Evolutionary conservation across 2,888 invertebrate genomes (phyloP), one percentile per base, ranked within the genome.

Genomic region (Monochamus alternatus): DNA sequence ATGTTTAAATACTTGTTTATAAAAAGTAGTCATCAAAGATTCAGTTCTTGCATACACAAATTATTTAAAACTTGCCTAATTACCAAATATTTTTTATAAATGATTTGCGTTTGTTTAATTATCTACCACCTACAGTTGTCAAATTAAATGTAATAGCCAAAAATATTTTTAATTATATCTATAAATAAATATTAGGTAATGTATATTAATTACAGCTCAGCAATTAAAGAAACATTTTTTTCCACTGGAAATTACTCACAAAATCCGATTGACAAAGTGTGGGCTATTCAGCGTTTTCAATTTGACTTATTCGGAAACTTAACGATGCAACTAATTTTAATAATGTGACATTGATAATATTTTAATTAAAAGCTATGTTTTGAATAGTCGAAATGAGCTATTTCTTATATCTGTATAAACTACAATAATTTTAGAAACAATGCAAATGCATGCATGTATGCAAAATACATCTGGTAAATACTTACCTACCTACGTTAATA

Each of bases 301-400:
- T 70, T 75, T 71, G 63, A 70, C 75, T 75, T 70, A 65, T 75
- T 70, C 52, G 75, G 75, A 70, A 70, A 75, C 44, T 65, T 70
- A 75, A 75, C 75, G 75, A 64, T 75, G 70, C 63, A 64, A 59
- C 75, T 75, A 70, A 75, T 70, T 70, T 75, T 59, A 58, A 70
- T 70, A 75, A 75, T 70, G 43, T 66, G 75, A 75, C 75, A 66
- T 69, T 73, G 63, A 71, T 51, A 71, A 62, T 71, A 51, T 30
- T 62, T 69, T 71, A 71, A 71, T 71, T 52, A 52, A 63, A 71
- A 71, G 62, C 44, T 71, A 71, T 69, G 43, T 55, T 31, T 44
- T 22, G 43, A 44, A n/a, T 58, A 12, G 67, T 38, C 32, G n/a
- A 32, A 38, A 38, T 14, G 14, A n/a, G 43, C 32, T 63, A 43